Base-by-base conservation (phyloP, 2,797 vertebrate species). In the Melanotaenia boesemani region DNA sequence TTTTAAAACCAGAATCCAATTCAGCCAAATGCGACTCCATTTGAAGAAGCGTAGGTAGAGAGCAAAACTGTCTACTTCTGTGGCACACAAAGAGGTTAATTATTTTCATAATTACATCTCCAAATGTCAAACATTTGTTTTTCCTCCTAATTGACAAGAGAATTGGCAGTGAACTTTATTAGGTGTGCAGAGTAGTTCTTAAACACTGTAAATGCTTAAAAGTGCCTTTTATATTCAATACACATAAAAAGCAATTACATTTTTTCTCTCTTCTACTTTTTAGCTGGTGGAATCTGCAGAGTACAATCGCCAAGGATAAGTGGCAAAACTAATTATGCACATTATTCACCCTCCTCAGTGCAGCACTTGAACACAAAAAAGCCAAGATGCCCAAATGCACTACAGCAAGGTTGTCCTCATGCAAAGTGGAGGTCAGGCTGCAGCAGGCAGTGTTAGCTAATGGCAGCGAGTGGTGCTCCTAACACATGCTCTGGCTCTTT, bases 41-140 rank as follows among this genome's bases (percentile, higher is more conserved):
- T 81, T 89, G 68, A 82, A 83, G 70, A 85, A 83, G 81, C 73
- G 63, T 65, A 64, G 67, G 76, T 54, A 41, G 63, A 84, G 76
- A 86, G 79, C 50, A 79, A 81, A 77, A 86, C 57, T 67, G 75
- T 83, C 81, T 41, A 70, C 72, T 88, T 86, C 90, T 84, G 86
- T 79, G 55, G 84, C 70, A 77, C 59, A 70, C 77, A 76, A 56
- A 63, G 77, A 91, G 90, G 90, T 93, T 93, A 91, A 94, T 86
- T 87, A 90, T 91, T 94, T 89, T 84, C 70, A 88, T 89, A 93
- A 93, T 93, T 91, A 92, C 79, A 77, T 77, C 81, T 86, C 69
- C 69, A 92, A 91, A 93, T 73, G 83, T 93, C 92, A 94, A 92
- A 93, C 90, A 92, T 93, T 93, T 92, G 91, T 90, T 92, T 91